Evolutionary conservation across 1,140 invertebrate species (phyloP), one percentile per base, ranked within the genome.

Genomic region (Drosophila paulistorum): DNA sequence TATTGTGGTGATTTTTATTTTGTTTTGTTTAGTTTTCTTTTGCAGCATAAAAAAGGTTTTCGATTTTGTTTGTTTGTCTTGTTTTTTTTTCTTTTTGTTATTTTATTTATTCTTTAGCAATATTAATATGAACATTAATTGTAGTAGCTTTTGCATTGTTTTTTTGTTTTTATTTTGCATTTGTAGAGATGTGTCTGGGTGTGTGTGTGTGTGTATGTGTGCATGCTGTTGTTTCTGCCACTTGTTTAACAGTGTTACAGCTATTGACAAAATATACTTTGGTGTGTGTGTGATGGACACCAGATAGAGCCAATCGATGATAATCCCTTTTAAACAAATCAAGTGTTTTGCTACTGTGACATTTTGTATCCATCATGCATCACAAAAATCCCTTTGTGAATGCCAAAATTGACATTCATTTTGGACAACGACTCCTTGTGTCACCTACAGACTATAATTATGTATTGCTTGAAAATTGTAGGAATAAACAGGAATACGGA

Each of bases 211-310:
- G 23, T 60, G 6, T 60, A 13, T 60, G 23, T 35, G 11, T 60
- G 23, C 39, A 3, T 26, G 10, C 10, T 55, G 10, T 55, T 13
- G n/a, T 55, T 55, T 30, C 30, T 59, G 57, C 11, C 30, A 20
- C 37, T 59, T 20, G 37, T 13, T 59, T 35, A 11, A 58, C 33
- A 58, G n/a, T 35, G 7, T 51, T 45, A n/a, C 14, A 14, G 75
- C 59, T 75, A 74, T 77, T 76, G 45, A 77, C 66, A 62, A 45
- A 42, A 39, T 42, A 61, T 61, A 41, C 26, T 35, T n/a, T 11
- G 23, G 30, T 30, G 5, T 30, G 30, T 30, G 35, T 11, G 9
- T 7, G 35, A 37, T 37, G 30, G 30, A 37, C 11, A 11, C 35
- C 10, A 37, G 35, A 37, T 37, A 37, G 35, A 37, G 9, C 7